These are phyloP conservation scores for Salvator merianae DNA, from an alignment of 2,113 vertebrate species.

Conservation along the genomic window DNA sequence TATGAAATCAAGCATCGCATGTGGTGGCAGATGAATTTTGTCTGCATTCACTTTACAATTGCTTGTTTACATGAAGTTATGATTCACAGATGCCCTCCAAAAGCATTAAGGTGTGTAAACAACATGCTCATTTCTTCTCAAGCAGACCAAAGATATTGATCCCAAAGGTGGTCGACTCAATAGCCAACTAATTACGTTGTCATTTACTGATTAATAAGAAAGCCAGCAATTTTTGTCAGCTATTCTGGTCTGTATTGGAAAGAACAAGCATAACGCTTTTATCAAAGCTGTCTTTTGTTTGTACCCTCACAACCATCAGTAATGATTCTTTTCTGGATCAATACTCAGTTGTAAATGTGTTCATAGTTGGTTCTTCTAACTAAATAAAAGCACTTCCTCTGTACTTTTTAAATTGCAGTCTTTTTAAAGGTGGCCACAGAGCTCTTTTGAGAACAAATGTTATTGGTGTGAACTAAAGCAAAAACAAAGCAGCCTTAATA, in stretches of 20 bases:
- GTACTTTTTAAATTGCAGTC: conserved; percentile 23
- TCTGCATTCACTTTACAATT: conserved; percentile 5
- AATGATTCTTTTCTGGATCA: conserved; percentile 63
- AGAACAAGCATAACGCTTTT: conserved; percentile 55
- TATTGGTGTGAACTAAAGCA: background rate
- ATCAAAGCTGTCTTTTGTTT: conserved; percentile 65
- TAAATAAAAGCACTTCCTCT: conserved; percentile 34
- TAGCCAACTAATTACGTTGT: conserved; percentile 78
- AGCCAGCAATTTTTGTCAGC: conserved; percentile 65
- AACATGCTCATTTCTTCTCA: conserved; percentile 66
- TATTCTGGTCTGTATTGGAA: conserved; percentile 69
- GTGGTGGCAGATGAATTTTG: background rate
- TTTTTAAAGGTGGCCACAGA: background rate
- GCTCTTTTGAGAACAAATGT: conserved; percentile 22
- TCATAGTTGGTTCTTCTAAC: conserved; percentile 35
- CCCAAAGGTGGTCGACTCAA: conserved; percentile 67
- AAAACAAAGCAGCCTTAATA: background rate
- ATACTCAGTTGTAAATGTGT: conserved; percentile 53
- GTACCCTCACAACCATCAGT: conserved; percentile 49
- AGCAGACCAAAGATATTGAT: conserved; percentile 65
- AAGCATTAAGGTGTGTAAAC: conserved; percentile 47
- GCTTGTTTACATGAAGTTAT: conserved; percentile 24
- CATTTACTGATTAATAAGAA: conserved; percentile 82
- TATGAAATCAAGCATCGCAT: background rate
- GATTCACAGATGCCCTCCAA: conserved; percentile 33